Evolutionary conservation across 2,113 vertebrate genomes (phyloP).

Genomic region (Sorex araneus): DNA sequence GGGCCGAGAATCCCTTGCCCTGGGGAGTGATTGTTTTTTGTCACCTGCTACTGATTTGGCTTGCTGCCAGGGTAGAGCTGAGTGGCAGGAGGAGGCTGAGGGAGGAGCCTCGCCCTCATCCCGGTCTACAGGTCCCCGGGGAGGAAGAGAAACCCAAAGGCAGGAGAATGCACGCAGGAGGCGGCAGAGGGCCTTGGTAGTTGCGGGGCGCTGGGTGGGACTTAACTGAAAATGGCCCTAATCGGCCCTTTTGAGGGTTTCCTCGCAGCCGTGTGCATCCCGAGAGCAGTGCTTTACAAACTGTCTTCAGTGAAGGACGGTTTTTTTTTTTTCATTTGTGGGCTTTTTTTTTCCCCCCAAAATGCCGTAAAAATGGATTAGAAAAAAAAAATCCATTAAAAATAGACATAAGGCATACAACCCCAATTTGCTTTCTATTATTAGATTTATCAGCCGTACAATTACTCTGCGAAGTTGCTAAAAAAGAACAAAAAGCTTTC

Average conservation of each 20-base stretch:
- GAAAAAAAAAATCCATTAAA: not conserved
- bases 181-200: not conserved
- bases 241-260: not conserved
- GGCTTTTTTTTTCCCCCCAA: slow-evolving; percentile 19
- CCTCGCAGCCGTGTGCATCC: not conserved
- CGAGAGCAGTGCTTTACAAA: not conserved
- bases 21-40: not conserved
- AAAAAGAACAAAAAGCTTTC: not conserved
- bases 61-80: not conserved
- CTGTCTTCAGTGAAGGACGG: not conserved
- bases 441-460: not conserved
- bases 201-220: not conserved
- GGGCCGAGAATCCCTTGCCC: accelerated
- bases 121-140: not conserved
- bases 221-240: not conserved
- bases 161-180: not conserved
- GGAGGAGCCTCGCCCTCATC: not conserved
- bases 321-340: slow-evolving; percentile 1
- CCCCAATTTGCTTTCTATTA: not conserved
- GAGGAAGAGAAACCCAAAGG: slow-evolving; percentile 31
- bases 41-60: not conserved
- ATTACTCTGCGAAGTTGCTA: not conserved
- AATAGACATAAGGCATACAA: not conserved
- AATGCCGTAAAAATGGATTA: not conserved
- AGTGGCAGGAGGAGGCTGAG: not conserved